These are phyloP conservation scores for Callionymus lyra DNA, from an alignment of 2,113 vertebrate genomes.

Conservation along the genomic window DNA sequence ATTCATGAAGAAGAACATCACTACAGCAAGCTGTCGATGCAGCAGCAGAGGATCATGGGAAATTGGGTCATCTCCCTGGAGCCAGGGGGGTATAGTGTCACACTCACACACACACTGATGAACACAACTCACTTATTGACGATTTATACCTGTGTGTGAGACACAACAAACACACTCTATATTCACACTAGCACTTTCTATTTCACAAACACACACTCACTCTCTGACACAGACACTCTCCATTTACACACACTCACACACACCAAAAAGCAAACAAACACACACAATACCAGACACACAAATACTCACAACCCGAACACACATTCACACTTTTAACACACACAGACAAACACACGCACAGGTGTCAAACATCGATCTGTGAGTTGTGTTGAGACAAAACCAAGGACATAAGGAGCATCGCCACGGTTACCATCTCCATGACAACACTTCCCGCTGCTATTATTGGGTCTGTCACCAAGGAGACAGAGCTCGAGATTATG, in stretches of 20 bases:
- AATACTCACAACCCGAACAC: constrained; percentile 19
- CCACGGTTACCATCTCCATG: constrained; percentile 68
- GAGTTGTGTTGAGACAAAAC: constrained; percentile 43
- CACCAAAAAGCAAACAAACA: constrained; percentile 12
- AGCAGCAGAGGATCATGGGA: constrained; percentile 62
- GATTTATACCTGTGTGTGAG: constrained; percentile 6
- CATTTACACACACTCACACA: constrained; percentile 17
- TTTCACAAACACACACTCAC: background rate
- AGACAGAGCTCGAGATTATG: constrained; percentile 57
- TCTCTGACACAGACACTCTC: constrained; percentile 4
- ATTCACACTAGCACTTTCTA: too few species aligned
- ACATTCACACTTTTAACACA: too few species aligned
- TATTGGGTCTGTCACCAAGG: constrained; percentile 62
- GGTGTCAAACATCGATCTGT: constrained; percentile 51
- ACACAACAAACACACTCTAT: too few species aligned
- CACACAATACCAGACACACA: constrained; percentile 12
- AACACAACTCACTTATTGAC: constrained; percentile 13
- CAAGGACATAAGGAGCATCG: constrained; percentile 56
- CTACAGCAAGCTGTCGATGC: constrained; percentile 47
- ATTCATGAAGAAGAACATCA: constrained; percentile 59
- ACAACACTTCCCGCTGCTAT: constrained; percentile 62
- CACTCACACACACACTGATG: constrained; percentile 7
- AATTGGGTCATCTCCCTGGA: constrained; percentile 69
- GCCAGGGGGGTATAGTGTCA: constrained; percentile 6
- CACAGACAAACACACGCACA: constrained; percentile 37